Evolutionary conservation across 2,888 invertebrate species (phyloP).

Genomic region (Sesia bembeciformis): DNA sequence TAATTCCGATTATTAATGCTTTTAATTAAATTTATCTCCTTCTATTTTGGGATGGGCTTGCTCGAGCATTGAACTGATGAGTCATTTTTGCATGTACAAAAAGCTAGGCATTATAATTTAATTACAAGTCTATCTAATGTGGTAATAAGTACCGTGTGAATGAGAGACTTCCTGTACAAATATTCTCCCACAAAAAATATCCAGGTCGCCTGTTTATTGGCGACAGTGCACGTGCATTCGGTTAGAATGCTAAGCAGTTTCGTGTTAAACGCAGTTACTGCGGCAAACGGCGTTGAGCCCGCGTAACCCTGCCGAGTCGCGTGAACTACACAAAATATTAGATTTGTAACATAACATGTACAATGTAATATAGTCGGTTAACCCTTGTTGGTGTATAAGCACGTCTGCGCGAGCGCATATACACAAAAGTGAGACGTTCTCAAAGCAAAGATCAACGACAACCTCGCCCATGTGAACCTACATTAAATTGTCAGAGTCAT

Average conservation of each 20-base stretch:
- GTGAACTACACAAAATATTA: background rate
- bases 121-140: background rate
- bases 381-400: constrained; percentile 35
- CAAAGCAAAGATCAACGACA: constrained; percentile 25
- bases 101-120: background rate
- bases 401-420: constrained; percentile 34
- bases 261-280: constrained; percentile 43
- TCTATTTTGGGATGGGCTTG: constrained; percentile 52
- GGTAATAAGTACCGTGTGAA: constrained; percentile 39
- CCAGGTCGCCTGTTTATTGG: constrained; percentile 62
- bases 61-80: constrained; percentile 50
- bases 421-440: constrained; percentile 56
- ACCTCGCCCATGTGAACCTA: too few relatives aligned
- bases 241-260: constrained; percentile 69
- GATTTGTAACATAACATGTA: background rate
- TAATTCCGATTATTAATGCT: constrained; percentile 58
- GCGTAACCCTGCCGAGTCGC: constrained; percentile 19
- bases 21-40: constrained; percentile 64
- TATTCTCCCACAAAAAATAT: constrained; percentile 50
- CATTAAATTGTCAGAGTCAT: too few relatives aligned
- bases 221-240: constrained; percentile 51
- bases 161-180: constrained; percentile 40
- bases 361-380: constrained; percentile 25
- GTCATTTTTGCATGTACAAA: constrained; percentile 17
- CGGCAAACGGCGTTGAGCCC: constrained; percentile 32